These are phyloP conservation scores for Chelon labrosus DNA, from an alignment of 2,797 vertebrate species.

Conservation along the genomic window DNA sequence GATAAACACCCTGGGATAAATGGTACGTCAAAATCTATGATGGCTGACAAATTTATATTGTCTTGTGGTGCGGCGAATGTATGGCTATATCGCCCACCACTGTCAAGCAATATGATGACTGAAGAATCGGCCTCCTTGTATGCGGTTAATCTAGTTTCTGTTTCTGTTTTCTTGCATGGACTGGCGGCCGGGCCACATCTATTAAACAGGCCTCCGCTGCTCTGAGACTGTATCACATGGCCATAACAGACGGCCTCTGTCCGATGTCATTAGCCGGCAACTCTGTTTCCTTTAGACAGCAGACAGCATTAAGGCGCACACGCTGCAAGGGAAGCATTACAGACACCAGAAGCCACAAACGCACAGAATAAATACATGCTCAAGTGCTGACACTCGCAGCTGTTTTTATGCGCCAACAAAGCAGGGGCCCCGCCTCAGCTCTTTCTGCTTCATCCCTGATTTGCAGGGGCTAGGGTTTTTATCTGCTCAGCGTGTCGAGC, in stretches of 20 bases:
- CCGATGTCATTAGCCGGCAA: slow-evolving; percentile 81
- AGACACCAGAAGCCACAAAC: slow-evolving; percentile 37
- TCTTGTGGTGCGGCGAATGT: background rate
- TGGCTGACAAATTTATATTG: slow-evolving; percentile 1
- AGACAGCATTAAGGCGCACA: slow-evolving; percentile 57
- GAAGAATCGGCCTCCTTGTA: slow-evolving; percentile 1
- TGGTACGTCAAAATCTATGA: background rate
- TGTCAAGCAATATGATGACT: slow-evolving; percentile 11
- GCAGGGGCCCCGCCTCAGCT: background rate
- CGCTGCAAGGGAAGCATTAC: slow-evolving; percentile 35
- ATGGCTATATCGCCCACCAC: background rate
- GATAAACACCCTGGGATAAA: background rate
- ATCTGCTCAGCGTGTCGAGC: slow-evolving; percentile 13
- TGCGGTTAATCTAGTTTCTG: slow-evolving; percentile 7
- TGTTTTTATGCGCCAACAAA: slow-evolving; percentile 28
- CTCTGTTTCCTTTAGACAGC: slow-evolving; percentile 80
- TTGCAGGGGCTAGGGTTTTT: slow-evolving; percentile 9
- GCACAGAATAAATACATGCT: background rate
- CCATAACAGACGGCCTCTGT: slow-evolving; percentile 82
- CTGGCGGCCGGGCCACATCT: slow-evolving; percentile 53
- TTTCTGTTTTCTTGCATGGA: slow-evolving; percentile 33
- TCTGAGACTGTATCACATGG: slow-evolving; percentile 76
- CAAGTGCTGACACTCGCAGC: slow-evolving; percentile 13
- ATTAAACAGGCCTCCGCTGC: slow-evolving; percentile 60
- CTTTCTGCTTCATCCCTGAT: slow-evolving; percentile 2